phyloP scores from a whole-genome alignment of 2,113 vertebrate species.

The Dipodomys merriami region DNA sequence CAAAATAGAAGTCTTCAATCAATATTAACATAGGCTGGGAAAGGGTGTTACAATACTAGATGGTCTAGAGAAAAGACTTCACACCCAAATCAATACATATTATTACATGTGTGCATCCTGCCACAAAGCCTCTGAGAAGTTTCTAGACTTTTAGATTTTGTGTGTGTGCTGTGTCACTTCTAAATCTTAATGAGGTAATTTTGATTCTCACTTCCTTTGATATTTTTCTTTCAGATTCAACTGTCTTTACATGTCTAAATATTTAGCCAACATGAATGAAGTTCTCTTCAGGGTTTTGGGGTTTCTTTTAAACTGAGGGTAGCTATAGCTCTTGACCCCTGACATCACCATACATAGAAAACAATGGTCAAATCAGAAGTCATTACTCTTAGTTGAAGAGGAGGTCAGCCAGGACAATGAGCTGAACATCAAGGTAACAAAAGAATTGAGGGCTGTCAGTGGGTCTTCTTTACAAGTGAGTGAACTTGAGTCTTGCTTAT shows the following conservation, averaged over 20 bases:
- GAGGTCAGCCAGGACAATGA: constrained; percentile 79
- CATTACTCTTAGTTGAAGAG: constrained; percentile 74
- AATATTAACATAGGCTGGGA: not conserved
- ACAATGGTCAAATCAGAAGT: constrained; percentile 71
- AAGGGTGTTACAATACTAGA: not conserved
- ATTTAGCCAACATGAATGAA: constrained; percentile 23
- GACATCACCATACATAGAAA: constrained; percentile 63
- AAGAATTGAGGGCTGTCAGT: constrained; percentile 66
- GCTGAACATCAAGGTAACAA: constrained; percentile 84
- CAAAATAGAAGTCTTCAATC: not conserved
- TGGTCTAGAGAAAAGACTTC: not conserved
- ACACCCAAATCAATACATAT: not conserved
- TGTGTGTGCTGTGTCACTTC: not conserved
- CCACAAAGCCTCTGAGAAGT: not conserved
- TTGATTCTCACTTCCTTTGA: constrained; percentile 14
- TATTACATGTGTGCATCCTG: not conserved
- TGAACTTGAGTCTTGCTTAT: constrained; percentile 86
- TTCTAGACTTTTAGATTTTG: constrained; percentile 8
- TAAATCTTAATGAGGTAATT: constrained; percentile 32
- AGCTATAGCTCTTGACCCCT: constrained; percentile 71
- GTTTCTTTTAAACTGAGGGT: not conserved
- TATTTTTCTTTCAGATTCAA: constrained; percentile 16
- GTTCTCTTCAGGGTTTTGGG: not conserved
- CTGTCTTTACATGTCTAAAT: constrained; percentile 49
- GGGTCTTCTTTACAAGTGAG: constrained; percentile 77